A percentile compares a stretch with the other conserved stretches of the same genome.
These are phyloP conservation scores for human DNA, from an alignment of 2,113 vertebrate species.

Conservation along the genomic window DNA sequence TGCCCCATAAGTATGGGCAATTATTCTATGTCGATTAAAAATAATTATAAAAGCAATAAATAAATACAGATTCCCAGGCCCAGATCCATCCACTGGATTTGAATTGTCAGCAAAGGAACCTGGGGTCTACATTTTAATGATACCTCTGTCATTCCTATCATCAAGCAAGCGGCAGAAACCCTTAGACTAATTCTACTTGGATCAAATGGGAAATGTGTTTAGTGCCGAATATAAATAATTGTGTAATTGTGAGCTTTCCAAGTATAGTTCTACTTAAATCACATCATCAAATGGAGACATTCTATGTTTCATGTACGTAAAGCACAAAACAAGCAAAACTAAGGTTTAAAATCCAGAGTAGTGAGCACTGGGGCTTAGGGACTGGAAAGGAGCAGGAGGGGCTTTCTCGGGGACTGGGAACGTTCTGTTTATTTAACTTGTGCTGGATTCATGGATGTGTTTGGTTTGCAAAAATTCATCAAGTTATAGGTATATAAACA, in stretches of 20 bases:
- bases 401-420: accelerated
- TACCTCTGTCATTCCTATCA: not conserved
- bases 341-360: not conserved
- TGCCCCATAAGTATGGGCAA: not conserved
- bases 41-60: not conserved
- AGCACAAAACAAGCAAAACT: not conserved
- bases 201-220: not conserved
- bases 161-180: not conserved
- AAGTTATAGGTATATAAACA: not conserved
- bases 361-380: not conserved
- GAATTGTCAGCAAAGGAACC: not conserved
- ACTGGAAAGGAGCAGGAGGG: not conserved
- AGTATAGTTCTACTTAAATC: not conserved
- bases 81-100: not conserved
- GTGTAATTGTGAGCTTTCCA: conserved; percentile 1
- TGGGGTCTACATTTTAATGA: not conserved
- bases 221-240: not conserved
- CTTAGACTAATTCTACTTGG: not conserved
- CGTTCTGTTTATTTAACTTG: not conserved
- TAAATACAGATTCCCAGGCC: not conserved
- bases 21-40: not conserved
- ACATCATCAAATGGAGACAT: not conserved
- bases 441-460: not conserved
- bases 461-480: not conserved
- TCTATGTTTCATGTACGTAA: not conserved